Percentiles rank a stretch among this genome's conserved stretches.
These are phyloP conservation scores for Marasmarcha lunaedactyla DNA, from an alignment of 2,888 invertebrate species.

Conservation along the genomic window DNA sequence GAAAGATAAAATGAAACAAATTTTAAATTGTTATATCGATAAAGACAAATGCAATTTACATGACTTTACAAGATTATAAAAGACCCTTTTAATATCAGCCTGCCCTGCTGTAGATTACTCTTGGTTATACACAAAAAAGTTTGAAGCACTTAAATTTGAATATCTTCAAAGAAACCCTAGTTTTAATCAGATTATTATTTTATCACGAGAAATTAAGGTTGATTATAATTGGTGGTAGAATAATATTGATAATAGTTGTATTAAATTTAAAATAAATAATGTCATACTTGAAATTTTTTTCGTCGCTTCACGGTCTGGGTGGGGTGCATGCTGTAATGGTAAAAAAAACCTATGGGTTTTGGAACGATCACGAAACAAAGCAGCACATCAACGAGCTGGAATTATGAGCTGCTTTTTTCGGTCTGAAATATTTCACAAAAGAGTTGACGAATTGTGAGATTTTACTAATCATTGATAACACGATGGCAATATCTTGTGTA, in stretches of 20 bases:
- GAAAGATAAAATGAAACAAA: neutral
- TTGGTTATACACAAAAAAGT: conserved; percentile 9
- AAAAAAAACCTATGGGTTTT: conserved; percentile 2
- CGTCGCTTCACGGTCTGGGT: conserved; percentile 15
- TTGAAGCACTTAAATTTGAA: neutral
- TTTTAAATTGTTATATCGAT: neutral
- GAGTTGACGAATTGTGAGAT: conserved; percentile 15
- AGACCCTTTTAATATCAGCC: conserved; percentile 8
- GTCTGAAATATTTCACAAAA: neutral
- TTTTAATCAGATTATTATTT: neutral
- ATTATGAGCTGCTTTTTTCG: too few relatives aligned
- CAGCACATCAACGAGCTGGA: neutral
- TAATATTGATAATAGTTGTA: conserved; percentile 6
- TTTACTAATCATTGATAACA: conserved; percentile 17
- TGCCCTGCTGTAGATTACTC: conserved; percentile 11
- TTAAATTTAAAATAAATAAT: conserved; percentile 6
- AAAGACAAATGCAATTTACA: neutral
- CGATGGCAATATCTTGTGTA: too few relatives aligned
- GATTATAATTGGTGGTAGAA: conserved; percentile 13
- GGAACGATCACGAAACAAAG: neutral
- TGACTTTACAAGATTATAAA: neutral
- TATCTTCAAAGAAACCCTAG: neutral
- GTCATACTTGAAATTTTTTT: conserved; percentile 16
- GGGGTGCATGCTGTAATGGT: conserved; percentile 12
- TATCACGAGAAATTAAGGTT: neutral